phyloP scores from a whole-genome alignment of 1,140 invertebrate genomes.

The Lepidostoma basale region DNA sequence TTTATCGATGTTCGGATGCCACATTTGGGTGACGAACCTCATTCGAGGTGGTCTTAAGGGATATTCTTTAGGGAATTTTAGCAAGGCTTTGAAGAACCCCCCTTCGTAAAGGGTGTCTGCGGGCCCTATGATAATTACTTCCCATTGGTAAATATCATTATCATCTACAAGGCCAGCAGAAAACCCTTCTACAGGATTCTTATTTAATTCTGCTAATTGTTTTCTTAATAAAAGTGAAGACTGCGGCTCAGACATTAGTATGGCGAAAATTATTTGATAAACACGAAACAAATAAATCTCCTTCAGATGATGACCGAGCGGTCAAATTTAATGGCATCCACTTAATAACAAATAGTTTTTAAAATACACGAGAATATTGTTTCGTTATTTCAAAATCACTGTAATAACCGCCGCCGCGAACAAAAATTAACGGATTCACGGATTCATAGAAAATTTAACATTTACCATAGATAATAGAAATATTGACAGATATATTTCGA shows the following conservation, averaged over 20 bases:
- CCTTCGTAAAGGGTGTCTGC: slow-evolving; percentile 98
- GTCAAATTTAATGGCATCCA: too few species aligned
- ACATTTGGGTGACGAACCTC: slow-evolving; percentile 99
- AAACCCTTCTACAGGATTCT: slow-evolving; percentile 98
- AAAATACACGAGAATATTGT: too few species aligned
- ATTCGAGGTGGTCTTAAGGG: slow-evolving; percentile 97
- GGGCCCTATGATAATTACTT: slow-evolving; percentile 98
- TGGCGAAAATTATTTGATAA: too few species aligned
- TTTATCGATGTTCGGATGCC: slow-evolving; percentile 99
- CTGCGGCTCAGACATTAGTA: slow-evolving; percentile 95
- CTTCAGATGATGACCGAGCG: too few species aligned
- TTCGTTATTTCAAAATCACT: too few species aligned
- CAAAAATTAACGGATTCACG: too few species aligned
- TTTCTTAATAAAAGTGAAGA: slow-evolving; percentile 92
- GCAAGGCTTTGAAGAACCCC: slow-evolving; percentile 95
- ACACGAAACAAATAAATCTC: too few species aligned
- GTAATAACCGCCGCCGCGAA: too few species aligned
- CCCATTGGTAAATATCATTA: slow-evolving; percentile 99
- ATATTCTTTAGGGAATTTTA: slow-evolving; percentile 98
- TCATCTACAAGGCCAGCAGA: slow-evolving; percentile 98
- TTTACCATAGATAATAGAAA: too few species aligned
- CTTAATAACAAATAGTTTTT: too few species aligned
- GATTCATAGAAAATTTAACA: too few species aligned
- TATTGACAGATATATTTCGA: too few species aligned
- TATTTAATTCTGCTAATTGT: slow-evolving; percentile 96